Percentiles rank a stretch among this genome's conserved stretches.
Evolutionary conservation across 2,113 vertebrate genomes (phyloP).

Genomic region (Ivindomyrus marchei): DNA sequence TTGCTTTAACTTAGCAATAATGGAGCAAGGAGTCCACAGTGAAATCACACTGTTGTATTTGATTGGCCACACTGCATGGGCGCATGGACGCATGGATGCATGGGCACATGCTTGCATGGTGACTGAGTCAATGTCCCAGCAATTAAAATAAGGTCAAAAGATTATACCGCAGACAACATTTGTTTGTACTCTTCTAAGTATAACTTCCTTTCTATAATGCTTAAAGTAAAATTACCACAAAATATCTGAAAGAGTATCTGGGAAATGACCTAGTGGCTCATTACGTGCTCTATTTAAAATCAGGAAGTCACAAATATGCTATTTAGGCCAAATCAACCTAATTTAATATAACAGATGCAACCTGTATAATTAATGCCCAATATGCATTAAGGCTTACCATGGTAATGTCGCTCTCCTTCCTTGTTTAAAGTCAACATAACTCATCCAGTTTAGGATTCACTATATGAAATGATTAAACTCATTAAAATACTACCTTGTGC

Average conservation of each 20-base stretch:
- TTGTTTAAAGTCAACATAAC: neutral
- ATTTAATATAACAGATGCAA: slow-evolving; percentile 6
- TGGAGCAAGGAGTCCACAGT: neutral
- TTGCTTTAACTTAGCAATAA: neutral
- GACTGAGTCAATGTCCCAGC: neutral
- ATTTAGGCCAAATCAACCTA: slow-evolving; percentile 1
- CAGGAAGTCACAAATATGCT: slow-evolving; percentile 3
- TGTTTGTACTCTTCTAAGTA: neutral
- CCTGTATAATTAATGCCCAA: neutral
- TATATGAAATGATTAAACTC: neutral
- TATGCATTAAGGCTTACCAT: neutral
- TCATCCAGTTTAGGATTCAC: neutral
- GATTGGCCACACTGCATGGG: neutral
- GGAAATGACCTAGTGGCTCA: neutral
- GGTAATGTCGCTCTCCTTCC: neutral
- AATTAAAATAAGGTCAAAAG: neutral
- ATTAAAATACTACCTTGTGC: neutral
- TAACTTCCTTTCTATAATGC: neutral
- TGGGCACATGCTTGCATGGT: neutral
- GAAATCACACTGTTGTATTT: neutral
- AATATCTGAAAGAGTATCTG: neutral
- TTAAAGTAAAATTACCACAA: neutral
- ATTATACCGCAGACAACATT: neutral
- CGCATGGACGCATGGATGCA: neutral
- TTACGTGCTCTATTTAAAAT: neutral